Conservation (phyloP, 30 jellyfish, hydroid and myxozoan genomes). For the Chironex yamaguchii region DNA sequence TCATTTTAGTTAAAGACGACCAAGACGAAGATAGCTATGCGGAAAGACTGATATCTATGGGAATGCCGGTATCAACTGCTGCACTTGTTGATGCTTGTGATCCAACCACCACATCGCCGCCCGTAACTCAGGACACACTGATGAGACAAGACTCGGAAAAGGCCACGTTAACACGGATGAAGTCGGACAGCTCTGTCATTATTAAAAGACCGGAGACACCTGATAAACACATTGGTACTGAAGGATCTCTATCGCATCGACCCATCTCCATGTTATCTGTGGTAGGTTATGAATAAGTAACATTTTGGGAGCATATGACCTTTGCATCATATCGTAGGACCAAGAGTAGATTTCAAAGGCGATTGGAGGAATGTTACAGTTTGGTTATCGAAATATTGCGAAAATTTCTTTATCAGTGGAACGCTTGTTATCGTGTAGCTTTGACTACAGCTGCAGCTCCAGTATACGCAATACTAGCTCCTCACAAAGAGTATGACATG, state of each 20-base stretch:
- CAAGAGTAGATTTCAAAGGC: too few relatives aligned
- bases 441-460: too few relatives aligned
- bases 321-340: too few relatives aligned
- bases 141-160: not conserved
- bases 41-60: constrained; percentile 70
- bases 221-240: constrained; percentile 46
- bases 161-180: constrained; percentile 83
- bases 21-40: constrained; percentile 74
- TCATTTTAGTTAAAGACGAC: not conserved
- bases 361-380: too few relatives aligned
- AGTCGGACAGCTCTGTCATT: constrained; percentile 77
- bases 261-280: constrained; percentile 59
- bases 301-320: too few relatives aligned
- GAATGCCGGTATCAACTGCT: constrained; percentile 74
- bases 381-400: too few relatives aligned
- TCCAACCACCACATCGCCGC: constrained; percentile 59
- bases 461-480: too few relatives aligned
- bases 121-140: not conserved
- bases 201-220: constrained; percentile 68
- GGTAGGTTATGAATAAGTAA: constrained; percentile 30
- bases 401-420: too few relatives aligned
- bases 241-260: constrained; percentile 15
- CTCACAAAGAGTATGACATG: too few relatives aligned
- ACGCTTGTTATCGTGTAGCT: too few relatives aligned
- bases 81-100: constrained; percentile 86